Base-by-base conservation (phyloP, 35 echinoderm and acorn worm genomes). In the Patiria miniata region DNA sequence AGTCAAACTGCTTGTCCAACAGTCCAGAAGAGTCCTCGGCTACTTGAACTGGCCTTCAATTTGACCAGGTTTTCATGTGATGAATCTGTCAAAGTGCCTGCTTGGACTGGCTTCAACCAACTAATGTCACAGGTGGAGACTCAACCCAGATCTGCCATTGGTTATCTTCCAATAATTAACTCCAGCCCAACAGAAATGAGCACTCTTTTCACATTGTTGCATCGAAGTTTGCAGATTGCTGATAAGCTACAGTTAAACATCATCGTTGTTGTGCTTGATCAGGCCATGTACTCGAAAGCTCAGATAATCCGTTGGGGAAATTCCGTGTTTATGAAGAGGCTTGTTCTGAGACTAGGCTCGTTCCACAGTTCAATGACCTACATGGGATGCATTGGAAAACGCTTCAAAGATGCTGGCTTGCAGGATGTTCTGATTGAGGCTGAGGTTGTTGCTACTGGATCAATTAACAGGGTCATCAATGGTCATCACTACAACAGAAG, bases 221-320 rank as follows among this genome's bases (percentile, higher is more conserved):
- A 59, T 3, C 8, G 82, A 36, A 85, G 82, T 56, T 8, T 91
- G 12, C 69, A 91, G 39, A 80, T 81, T 44, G 83, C 56, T 30
- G 39, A 91, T 47, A 42, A 80, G 32, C 37, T 86, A 19, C 7
- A 91, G 1, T 56, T 82, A 19, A 10, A 12, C 1, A 12, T 42
- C 5, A 50, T 82, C 40, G 92, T 89, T 15, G 28, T 94, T 30
- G 87, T 94, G 37, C 2, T 94, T 17, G 93, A 95, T 51, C 93
- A 90, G 61, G 93, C 93, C 19, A 90, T 95, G 40, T 95, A 95
- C 69, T 82, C 33, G 9, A 90, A 91, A 60, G 88, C 88, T 17
- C 88, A 95, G 55, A 52, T 44, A 52, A 90, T 94, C 7, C 1
- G 87, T 16, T 94, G 83, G 88, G 40, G 61, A 33, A 87, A 83